phyloP scores from a whole-genome alignment of 2,797 vertebrate genomes.

The Danio choprae region DNA sequence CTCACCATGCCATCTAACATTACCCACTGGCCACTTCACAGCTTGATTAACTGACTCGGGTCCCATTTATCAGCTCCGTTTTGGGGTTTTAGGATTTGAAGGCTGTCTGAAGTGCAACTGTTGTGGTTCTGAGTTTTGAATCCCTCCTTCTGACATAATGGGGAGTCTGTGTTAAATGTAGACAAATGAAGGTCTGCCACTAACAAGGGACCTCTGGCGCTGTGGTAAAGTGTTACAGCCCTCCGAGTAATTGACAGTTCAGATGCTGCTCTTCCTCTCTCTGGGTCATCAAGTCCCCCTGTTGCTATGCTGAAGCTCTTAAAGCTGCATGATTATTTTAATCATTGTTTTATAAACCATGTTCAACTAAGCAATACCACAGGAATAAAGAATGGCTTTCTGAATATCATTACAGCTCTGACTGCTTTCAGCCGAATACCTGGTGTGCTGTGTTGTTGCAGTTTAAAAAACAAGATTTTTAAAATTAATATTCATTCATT shows the following conservation, averaged over 20 bases:
- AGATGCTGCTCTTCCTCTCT: conserved; percentile 18
- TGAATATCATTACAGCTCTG: not conserved
- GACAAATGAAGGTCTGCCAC: conserved; percentile 36
- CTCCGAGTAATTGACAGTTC: conserved; percentile 43
- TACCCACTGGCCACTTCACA: conserved; percentile 37
- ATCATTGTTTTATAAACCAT: not conserved
- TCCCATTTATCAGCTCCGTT: conserved; percentile 2
- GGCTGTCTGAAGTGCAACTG: not conserved
- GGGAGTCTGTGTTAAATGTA: conserved; percentile 8
- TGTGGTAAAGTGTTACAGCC: conserved; percentile 7
- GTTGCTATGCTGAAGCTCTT: conserved; percentile 32
- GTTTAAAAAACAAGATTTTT: not conserved
- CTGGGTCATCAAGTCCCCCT: conserved; percentile 1
- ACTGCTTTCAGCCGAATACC: too few relatives aligned
- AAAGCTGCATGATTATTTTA: not conserved
- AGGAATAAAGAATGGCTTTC: not conserved
- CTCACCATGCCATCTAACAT: conserved; percentile 10
- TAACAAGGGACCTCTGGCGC: conserved; percentile 33
- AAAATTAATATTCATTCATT: too few relatives aligned
- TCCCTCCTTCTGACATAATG: conserved; percentile 22
- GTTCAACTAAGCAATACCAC: not conserved
- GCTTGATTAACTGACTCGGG: not conserved
- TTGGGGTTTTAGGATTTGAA: not conserved
- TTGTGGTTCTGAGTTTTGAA: conserved; percentile 16
- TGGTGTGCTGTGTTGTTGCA: not conserved